These are phyloP conservation scores for Synaphobranchus kaupii DNA, from an alignment of 2,797 vertebrate genomes.

Conservation along the genomic window DNA sequence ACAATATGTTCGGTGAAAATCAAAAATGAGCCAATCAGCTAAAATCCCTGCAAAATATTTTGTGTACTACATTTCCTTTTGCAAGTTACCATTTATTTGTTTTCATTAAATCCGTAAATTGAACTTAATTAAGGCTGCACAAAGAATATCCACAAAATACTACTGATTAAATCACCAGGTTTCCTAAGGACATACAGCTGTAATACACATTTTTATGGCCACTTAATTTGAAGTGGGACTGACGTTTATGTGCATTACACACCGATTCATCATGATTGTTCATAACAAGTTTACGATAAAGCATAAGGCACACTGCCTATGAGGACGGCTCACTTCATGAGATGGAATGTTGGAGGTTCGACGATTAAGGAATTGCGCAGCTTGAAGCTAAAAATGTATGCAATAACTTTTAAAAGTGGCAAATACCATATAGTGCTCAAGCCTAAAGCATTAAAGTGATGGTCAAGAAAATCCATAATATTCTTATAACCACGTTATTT, in stretches of 20 bases:
- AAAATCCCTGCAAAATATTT: not conserved
- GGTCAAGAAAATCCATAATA: too few relatives aligned
- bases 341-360: not conserved
- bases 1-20: not conserved
- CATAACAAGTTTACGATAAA: not conserved
- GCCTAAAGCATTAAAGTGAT: too few relatives aligned
- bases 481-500: too few relatives aligned
- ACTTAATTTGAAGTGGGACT: not conserved
- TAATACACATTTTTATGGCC: too few relatives aligned
- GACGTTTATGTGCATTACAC: not conserved
- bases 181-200: too few relatives aligned
- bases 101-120: not conserved
- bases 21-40: not conserved
- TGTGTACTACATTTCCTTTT: not conserved
- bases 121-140: too few relatives aligned
- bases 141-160: too few relatives aligned
- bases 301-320: not conserved
- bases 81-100: not conserved
- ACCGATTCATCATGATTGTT: not conserved
- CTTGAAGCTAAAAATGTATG: not conserved
- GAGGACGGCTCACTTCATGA: not conserved
- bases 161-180: too few relatives aligned
- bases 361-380: not conserved
- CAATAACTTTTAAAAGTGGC: too few relatives aligned
- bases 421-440: not conserved